Percentiles rank a stretch among this genome's conserved stretches.
Conservation (phyloP, 2,113 vertebrate species). For the Myanophis thanlyinensis region DNA sequence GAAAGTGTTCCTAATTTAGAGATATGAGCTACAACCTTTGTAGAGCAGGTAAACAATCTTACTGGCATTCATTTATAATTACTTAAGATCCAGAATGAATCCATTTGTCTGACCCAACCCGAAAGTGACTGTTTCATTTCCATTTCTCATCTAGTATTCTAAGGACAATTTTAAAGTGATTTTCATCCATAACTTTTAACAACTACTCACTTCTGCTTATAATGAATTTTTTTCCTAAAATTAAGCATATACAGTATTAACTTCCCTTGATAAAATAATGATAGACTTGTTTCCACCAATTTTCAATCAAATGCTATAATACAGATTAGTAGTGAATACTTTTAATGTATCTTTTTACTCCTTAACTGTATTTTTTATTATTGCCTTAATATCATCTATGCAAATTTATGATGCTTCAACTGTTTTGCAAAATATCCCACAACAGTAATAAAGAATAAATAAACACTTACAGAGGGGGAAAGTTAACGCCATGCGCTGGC, state of each 20-base stretch:
- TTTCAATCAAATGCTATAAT: neutral
- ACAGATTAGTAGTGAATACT: neutral
- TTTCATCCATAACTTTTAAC: neutral
- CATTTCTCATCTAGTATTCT: neutral
- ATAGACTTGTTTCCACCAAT: neutral
- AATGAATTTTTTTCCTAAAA: neutral
- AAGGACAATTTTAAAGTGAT: neutral
- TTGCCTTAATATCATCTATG: neutral
- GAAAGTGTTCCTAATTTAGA: neutral
- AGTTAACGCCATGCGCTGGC: conserved; percentile 71
- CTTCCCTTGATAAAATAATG: neutral
- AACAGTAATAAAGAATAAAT: conserved; percentile 58
- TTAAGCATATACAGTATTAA: neutral
- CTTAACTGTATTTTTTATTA: neutral
- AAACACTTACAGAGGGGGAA: conserved; percentile 70
- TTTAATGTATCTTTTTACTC: neutral
- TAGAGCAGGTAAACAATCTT: neutral
- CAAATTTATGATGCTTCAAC: neutral
- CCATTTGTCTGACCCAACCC: neutral
- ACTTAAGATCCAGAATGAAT: neutral
- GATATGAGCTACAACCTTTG: neutral
- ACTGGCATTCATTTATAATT: neutral
- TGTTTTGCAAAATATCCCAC: neutral
- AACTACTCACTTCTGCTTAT: neutral
- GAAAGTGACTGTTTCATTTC: neutral